phyloP scores from a whole-genome alignment of 2,888 invertebrate species.

The Danaus chrysippus region DNA sequence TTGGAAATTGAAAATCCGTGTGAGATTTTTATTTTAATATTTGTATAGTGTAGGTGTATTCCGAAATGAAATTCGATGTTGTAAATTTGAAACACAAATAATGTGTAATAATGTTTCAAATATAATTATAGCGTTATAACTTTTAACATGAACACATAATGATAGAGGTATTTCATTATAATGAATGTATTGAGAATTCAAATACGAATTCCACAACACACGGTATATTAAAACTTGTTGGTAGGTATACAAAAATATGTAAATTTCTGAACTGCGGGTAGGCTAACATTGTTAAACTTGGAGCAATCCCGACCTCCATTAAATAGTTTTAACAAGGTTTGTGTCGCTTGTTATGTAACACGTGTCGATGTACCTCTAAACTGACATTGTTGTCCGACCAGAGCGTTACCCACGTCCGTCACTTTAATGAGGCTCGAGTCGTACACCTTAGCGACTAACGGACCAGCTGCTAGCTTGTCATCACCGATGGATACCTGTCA shows the following conservation, averaged over 20 bases:
- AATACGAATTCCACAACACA: too few species aligned
- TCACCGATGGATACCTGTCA: slow-evolving; percentile 86
- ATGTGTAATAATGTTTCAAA: too few species aligned
- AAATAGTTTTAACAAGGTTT: slow-evolving; percentile 13
- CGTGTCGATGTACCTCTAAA: slow-evolving; percentile 86
- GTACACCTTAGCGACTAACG: slow-evolving; percentile 95
- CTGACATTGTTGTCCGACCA: slow-evolving; percentile 97
- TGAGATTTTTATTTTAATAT: slow-evolving; percentile 9
- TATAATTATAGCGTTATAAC: too few species aligned
- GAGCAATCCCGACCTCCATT: background rate
- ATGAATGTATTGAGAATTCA: too few species aligned
- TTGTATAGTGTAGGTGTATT: background rate
- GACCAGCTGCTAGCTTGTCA: slow-evolving; percentile 92
- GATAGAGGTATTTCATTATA: too few species aligned
- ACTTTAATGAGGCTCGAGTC: slow-evolving; percentile 96
- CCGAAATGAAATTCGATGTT: background rate
- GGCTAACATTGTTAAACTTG: background rate
- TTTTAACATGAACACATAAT: too few species aligned
- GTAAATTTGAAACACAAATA: too few species aligned
- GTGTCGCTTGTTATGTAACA: slow-evolving; percentile 12
- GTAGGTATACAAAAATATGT: background rate
- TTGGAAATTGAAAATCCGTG: slow-evolving; percentile 13
- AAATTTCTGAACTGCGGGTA: background rate
- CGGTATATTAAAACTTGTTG: background rate
- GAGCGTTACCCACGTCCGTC: slow-evolving; percentile 94